A percentile compares a stretch with the other conserved stretches of the same genome.
phyloP scores from a whole-genome alignment of 2,888 invertebrate genomes.

The Agrotis puta region DNA sequence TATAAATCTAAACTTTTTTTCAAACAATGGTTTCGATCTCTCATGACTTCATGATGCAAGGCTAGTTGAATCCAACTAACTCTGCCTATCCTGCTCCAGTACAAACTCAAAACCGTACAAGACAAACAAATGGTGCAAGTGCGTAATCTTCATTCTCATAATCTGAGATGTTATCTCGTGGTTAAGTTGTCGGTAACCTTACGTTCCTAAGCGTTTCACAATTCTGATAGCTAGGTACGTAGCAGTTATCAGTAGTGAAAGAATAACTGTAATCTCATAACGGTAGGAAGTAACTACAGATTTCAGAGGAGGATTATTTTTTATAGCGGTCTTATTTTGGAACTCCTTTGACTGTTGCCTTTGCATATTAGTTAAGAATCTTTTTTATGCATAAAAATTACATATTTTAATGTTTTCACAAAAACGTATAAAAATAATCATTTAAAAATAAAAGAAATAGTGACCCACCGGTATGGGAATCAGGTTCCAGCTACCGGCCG shows the following conservation, averaged over 20 bases:
- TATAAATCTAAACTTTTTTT: too few relatives aligned
- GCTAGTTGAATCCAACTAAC: background rate
- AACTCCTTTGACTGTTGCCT: background rate
- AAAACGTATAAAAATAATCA: too few relatives aligned
- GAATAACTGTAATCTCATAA: slow-evolving; percentile 35
- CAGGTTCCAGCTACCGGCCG: too few relatives aligned
- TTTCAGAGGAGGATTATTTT: slow-evolving; percentile 6
- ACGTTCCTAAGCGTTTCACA: slow-evolving; percentile 74
- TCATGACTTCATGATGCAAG: background rate
- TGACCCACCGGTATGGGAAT: too few relatives aligned
- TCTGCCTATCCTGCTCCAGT: background rate
- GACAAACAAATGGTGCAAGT: slow-evolving; percentile 43
- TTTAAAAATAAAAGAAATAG: too few relatives aligned
- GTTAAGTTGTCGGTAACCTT: slow-evolving; percentile 68
- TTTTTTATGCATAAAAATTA: too few relatives aligned
- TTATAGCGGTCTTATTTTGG: background rate
- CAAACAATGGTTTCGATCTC: background rate
- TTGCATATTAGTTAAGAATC: too few relatives aligned
- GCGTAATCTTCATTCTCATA: slow-evolving; percentile 71
- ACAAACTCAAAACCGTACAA: slow-evolving; percentile 40
- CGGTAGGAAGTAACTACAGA: slow-evolving; percentile 34
- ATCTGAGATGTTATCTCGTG: slow-evolving; percentile 74
- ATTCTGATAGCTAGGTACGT: slow-evolving; percentile 59
- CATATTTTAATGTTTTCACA: too few relatives aligned
- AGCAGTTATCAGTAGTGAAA: slow-evolving; percentile 48